Evolutionary conservation across 2,888 invertebrate genomes (phyloP).

Genomic region (Hydropsyche betteni): DNA sequence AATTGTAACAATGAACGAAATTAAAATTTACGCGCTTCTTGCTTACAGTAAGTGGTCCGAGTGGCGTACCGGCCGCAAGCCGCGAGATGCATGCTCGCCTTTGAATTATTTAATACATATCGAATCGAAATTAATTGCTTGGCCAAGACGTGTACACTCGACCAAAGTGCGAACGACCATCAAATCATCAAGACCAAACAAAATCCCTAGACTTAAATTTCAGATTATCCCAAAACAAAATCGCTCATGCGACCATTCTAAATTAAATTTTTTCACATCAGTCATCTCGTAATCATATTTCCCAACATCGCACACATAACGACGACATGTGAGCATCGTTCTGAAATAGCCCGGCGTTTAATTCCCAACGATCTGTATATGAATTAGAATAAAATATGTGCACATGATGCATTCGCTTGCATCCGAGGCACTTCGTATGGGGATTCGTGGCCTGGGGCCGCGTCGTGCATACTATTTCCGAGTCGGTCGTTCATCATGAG

Average conservation of each 20-base stretch:
- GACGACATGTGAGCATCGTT: neutral
- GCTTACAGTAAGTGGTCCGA: neutral
- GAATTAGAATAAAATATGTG: neutral
- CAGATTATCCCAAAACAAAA: no score
- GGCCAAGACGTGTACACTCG: conserved; percentile 33
- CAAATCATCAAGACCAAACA: neutral
- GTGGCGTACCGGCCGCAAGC: conserved; percentile 1
- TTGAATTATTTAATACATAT: conserved; percentile 50
- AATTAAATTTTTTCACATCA: conserved; percentile 1
- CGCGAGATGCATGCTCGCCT: conserved; percentile 43
- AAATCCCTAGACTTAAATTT: no score
- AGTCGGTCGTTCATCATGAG: conserved; percentile 44
- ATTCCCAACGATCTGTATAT: neutral
- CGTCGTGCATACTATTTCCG: conserved; percentile 49
- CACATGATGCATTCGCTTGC: no score
- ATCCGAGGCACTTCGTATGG: conserved; percentile 11
- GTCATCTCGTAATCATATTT: neutral
- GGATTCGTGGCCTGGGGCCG: conserved; percentile 34
- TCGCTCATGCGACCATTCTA: neutral
- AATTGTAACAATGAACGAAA: conserved; percentile 7
- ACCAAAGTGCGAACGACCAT: conserved; percentile 29
- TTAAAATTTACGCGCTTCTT: neutral
- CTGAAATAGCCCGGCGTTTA: neutral
- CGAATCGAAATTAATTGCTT: conserved; percentile 50
- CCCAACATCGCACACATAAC: neutral